phyloP scores from a whole-genome alignment of 2,113 vertebrate genomes.

The Camarhynchus parvulus region DNA sequence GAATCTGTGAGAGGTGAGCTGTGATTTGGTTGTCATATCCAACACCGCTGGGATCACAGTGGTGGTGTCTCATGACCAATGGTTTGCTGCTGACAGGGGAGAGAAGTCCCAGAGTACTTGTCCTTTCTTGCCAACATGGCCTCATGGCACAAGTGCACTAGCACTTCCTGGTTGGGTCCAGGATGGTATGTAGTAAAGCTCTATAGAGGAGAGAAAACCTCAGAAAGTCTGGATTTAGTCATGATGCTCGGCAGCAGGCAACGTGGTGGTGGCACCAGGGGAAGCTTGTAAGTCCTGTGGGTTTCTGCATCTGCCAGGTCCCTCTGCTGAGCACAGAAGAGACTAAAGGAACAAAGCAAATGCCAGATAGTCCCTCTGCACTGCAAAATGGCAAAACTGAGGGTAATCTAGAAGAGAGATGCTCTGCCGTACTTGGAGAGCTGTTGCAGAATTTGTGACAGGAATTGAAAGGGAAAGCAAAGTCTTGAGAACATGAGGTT shows the following conservation, averaged over 20 bases:
- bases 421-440: neutral
- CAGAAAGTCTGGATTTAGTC: neutral
- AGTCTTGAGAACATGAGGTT: neutral
- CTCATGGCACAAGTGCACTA: neutral
- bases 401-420: neutral
- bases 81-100: neutral
- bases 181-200: neutral
- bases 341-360: neutral
- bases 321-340: neutral
- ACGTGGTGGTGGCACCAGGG: rapidly evolving
- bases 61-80: neutral
- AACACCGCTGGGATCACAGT: rapidly evolving
- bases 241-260: neutral
- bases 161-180: rapidly evolving
- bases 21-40: neutral
- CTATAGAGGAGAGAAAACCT: rapidly evolving
- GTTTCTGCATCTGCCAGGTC: neutral
- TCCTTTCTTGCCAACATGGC: rapidly evolving
- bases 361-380: neutral
- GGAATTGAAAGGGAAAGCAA: neutral
- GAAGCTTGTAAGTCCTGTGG: neutral
- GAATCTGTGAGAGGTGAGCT: neutral
- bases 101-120: neutral
- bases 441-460: neutral
- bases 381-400: neutral